These are phyloP conservation scores for Tachina lurida DNA, from an alignment of 2,888 invertebrate genomes.

Conservation along the genomic window DNA sequence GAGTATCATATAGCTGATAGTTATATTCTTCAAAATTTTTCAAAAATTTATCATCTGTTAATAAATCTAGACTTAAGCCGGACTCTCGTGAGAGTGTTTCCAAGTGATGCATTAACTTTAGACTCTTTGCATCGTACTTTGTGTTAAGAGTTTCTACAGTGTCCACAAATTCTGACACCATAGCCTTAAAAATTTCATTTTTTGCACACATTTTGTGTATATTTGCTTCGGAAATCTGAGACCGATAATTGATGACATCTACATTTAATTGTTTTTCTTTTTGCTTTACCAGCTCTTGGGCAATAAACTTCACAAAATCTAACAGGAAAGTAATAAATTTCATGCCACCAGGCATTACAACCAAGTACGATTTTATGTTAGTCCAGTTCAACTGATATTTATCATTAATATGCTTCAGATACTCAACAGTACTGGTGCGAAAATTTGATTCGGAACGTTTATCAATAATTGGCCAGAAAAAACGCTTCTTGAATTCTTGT, in stretches of 20 bases:
- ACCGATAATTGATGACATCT: constrained; percentile 47
- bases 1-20: constrained; percentile 69
- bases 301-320: constrained; percentile 79
- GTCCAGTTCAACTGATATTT: constrained; percentile 80
- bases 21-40: constrained; percentile 74
- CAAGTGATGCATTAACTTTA: constrained; percentile 69
- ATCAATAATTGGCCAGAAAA: constrained; percentile 82
- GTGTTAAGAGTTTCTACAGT: constrained; percentile 74
- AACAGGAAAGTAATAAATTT: constrained; percentile 81
- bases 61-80: constrained; percentile 45
- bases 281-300: constrained; percentile 78
- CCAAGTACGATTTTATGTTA: constrained; percentile 80
- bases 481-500: constrained; percentile 81
- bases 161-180: constrained; percentile 77
- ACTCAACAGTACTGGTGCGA: constrained; percentile 80
- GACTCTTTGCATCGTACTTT: constrained; percentile 72
- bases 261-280: constrained; percentile 76
- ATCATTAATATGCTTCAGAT: constrained; percentile 80
- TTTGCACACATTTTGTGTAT: constrained; percentile 74
- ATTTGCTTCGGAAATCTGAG: constrained; percentile 68
- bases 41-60: constrained; percentile 75
- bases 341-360: constrained; percentile 82
- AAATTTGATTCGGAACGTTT: constrained; percentile 81
- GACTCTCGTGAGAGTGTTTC: constrained; percentile 73
- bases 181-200: constrained; percentile 77